Evolutionary conservation across 2,797 vertebrate species (phyloP), one percentile per base, ranked within the genome.

Genomic region (Acanthurus lineatus): DNA sequence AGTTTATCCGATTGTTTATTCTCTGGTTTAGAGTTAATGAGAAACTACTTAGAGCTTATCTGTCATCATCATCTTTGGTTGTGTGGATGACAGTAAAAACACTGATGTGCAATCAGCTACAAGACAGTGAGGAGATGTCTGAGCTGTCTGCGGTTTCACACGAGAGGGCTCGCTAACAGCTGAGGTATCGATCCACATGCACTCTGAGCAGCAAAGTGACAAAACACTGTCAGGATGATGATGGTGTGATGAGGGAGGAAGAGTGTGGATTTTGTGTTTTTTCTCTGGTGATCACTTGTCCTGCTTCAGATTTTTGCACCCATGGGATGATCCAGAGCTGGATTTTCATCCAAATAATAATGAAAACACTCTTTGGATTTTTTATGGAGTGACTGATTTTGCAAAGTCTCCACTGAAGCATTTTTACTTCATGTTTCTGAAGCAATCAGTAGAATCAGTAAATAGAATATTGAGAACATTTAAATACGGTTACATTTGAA

Each of bases 81-180:
- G 66, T 35, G 56, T 73, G 76, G 76, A 73, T 57, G 81, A 86
- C 66, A 75, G 60, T 81, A 76, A 89, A 82, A 86, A 79, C 69
- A 52, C 28, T 80, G 90, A 89, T 70, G 42, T 76, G 72, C 80
- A 73, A 77, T 84, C 78, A 72, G 77, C 69, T 61, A 63, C 61
- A 56, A 72, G 83, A 64, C 64, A 73, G 77, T 12, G 64, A 79
- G 65, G 66, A 68, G 81, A 82, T 32, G 75, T 76, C 69, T 65
- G 83, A 84, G 77, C 82, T 77, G 88, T 91, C 86, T 91, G 92
- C 12, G 82, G 91, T 91, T 93, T 89, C 88, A 91, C 89, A 83
- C 76, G 58, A 42, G 73, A 81, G 66, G 65, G 32, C 76, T 85
- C 45, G n/a, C 81, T 82, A 80, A 78, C 86, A 74, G 77, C 17